Percentiles rank a stretch among this genome's conserved stretches.
Evolutionary conservation across 2,888 invertebrate genomes (phyloP).

Genomic region (Trichogramma evanescens): DNA sequence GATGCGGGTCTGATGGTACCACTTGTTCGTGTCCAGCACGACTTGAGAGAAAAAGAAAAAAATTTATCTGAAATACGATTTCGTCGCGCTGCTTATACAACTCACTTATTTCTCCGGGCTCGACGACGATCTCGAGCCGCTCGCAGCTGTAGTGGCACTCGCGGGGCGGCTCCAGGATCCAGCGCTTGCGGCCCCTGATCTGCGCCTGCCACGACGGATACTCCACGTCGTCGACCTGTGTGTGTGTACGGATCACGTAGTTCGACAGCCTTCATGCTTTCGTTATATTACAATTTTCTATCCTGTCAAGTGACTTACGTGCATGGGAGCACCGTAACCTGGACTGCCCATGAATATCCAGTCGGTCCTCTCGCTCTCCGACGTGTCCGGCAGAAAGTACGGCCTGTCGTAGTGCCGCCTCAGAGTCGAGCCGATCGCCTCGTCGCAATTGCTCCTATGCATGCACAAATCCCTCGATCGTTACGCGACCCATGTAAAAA

Average conservation of each 20-base stretch:
- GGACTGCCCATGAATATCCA: conserved; percentile 98
- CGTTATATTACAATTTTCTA: background rate
- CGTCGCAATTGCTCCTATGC: conserved; percentile 86
- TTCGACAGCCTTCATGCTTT: background rate
- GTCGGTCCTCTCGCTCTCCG: conserved; percentile 84
- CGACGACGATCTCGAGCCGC: conserved; percentile 63
- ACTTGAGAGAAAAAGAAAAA: conserved; percentile 52
- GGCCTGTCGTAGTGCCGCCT: conserved; percentile 74
- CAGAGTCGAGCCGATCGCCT: conserved; percentile 68
- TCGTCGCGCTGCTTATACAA: conserved; percentile 11
- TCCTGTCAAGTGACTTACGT: too few species aligned
- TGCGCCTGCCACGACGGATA: conserved; percentile 98
- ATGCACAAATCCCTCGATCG: background rate
- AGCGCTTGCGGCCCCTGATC: conserved; percentile 77
- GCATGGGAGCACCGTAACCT: conserved; percentile 92
- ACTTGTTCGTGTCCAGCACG: conserved; percentile 87
- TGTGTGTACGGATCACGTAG: conserved; percentile 2
- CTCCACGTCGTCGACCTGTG: conserved; percentile 87
- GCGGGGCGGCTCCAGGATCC: conserved; percentile 86
- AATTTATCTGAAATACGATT: background rate
- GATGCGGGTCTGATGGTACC: conserved; percentile 90
- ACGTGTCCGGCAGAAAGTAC: conserved; percentile 79
- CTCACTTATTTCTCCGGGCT: conserved; percentile 87
- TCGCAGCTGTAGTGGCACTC: conserved; percentile 80
- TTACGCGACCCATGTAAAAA: background rate